Base-by-base conservation (phyloP, 2,113 vertebrate species). In the Tachysurus vachellii region DNA sequence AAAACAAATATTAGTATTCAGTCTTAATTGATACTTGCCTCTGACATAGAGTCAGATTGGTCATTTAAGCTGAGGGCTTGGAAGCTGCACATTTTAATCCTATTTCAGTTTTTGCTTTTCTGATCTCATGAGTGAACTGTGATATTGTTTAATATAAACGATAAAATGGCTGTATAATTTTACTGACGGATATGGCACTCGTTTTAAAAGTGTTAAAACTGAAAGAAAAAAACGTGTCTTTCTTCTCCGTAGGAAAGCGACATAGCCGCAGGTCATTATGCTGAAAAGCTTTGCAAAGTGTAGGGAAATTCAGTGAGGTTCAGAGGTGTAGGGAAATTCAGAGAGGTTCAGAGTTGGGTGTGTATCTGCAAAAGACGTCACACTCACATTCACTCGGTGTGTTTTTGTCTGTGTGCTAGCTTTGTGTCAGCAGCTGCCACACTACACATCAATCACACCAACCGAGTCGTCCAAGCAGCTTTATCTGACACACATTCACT, bases 401-500 rank as follows among this genome's bases (percentile, higher is more conserved):
- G 79, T 53, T 26, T 12, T 71, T 82, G 85, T 73, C 13, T 57
- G 47, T 4, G 23, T 31, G 31, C 61, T 42, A 50, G 28, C 62
- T 86, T 56, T 56, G 76, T 47, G 19, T 59, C 23, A 61, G 86
- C 88, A 89, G 73, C 85, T 89, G 85, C 81, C 61, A 53, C 42
- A 66, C 42, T 59, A 66, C 68, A 53, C 54, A 73, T 86, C 85
- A 86, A 71, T 85, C 84, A 79, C 77, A 54, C 59, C 31, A 57
- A 73, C 85, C 86, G 36, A 36, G 36, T 36, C 36, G 36, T 2
- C 83, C 28, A 71, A 80, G 82, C 75, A 56, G 80, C 82, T 83
- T 86, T 62, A 85, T 86, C 73, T n/a, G 59, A 82, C 28, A 54
- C 80, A 42, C 36, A 4, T n/a, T 53, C 71, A 53, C 12, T 85